Evolutionary conservation across 2,113 vertebrate genomes (phyloP).

Genomic region (Ctenomys sociabilis): DNA sequence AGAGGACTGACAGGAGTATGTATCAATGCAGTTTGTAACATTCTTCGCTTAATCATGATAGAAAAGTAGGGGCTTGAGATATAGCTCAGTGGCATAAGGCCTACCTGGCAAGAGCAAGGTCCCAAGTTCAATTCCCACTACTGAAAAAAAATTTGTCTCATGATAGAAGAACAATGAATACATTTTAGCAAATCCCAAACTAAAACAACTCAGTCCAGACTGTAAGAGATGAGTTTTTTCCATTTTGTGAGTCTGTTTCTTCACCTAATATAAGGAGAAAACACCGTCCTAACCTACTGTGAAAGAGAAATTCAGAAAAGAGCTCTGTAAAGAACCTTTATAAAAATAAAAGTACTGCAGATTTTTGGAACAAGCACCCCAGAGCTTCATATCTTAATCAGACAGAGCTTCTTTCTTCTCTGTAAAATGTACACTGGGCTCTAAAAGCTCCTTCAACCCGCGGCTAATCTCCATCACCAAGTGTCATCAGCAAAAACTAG

Average conservation of each 20-base stretch:
- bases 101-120: too few relatives aligned
- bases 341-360: background rate
- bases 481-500: background rate
- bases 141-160: too few relatives aligned
- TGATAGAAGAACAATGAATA: background rate
- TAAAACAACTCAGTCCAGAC: background rate
- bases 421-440: background rate
- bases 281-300: background rate
- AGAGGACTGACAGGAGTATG: background rate
- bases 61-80: too few relatives aligned
- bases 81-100: too few relatives aligned
- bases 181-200: background rate
- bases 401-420: background rate
- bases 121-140: too few relatives aligned
- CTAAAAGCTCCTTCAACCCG: slow-evolving; percentile 1
- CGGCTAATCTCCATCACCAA: slow-evolving; percentile 10
- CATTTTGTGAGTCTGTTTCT: background rate
- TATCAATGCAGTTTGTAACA: background rate
- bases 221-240: background rate
- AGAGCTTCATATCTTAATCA: background rate
- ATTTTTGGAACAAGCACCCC: background rate
- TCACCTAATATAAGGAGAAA: background rate
- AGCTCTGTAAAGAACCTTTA: background rate
- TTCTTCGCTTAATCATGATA: background rate
- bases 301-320: background rate